These are phyloP conservation scores for Yponomeuta evonymella DNA, from an alignment of 2,888 invertebrate genomes.

Conservation along the genomic window DNA sequence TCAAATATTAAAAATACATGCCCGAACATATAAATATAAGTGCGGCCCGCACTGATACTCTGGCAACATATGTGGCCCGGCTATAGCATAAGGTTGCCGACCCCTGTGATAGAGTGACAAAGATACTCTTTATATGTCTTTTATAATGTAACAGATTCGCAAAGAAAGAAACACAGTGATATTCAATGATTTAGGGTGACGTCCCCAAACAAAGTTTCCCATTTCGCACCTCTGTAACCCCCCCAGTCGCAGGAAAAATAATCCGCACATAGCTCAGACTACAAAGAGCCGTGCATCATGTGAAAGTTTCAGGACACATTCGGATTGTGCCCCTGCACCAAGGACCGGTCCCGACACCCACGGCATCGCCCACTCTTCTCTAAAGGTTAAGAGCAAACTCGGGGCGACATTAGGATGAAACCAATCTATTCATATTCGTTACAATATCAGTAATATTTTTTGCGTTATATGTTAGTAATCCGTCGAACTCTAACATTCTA, in stretches of 20 bases:
- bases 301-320: slow-evolving; percentile 10
- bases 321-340: not conserved
- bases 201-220: not conserved
- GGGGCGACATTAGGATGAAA: slow-evolving; percentile 28
- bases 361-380: slow-evolving; percentile 35
- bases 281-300: slow-evolving; percentile 20
- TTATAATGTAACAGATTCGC: no score
- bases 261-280: not conserved
- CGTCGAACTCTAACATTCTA: no score
- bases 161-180: not conserved
- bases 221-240: not conserved
- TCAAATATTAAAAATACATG: no score
- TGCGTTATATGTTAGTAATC: no score
- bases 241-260: not conserved
- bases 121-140: no score
- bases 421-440: no score
- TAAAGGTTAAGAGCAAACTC: slow-evolving; percentile 57
- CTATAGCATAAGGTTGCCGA: no score
- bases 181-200: not conserved
- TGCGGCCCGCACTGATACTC: no score
- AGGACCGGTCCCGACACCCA: slow-evolving; percentile 1
- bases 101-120: no score
- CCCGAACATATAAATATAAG: no score
- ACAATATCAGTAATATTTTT: no score
- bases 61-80: no score